Evolutionary conservation across 2,113 vertebrate species (phyloP).

Genomic region (Eudorcas thomsonii): DNA sequence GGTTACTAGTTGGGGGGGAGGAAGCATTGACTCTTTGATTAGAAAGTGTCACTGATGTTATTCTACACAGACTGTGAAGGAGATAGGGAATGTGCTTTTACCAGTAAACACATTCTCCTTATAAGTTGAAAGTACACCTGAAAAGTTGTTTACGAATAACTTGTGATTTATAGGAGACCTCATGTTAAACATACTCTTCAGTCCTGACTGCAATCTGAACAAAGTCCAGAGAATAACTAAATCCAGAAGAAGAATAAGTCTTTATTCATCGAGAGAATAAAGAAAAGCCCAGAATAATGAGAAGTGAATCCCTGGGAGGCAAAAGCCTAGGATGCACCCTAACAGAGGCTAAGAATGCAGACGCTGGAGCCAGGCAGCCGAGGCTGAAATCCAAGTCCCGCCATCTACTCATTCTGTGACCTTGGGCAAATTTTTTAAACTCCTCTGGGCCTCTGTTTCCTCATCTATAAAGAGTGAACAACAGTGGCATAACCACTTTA

Average conservation of each 20-base stretch:
- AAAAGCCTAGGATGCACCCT: background rate
- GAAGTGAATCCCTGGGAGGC: background rate
- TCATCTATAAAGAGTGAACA: background rate
- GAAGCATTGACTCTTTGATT: background rate
- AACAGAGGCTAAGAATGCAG: background rate
- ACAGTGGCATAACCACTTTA: background rate
- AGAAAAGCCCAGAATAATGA: constrained; percentile 1
- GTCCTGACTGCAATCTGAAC: background rate
- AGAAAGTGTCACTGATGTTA: background rate
- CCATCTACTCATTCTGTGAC: background rate
- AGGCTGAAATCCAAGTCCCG: background rate
- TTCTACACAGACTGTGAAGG: background rate
- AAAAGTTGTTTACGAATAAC: background rate
- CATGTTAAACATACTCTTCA: background rate
- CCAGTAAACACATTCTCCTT: background rate
- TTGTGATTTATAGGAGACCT: background rate
- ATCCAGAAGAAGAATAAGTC: background rate
- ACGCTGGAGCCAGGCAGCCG: background rate
- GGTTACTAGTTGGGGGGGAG: background rate
- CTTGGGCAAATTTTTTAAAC: background rate
- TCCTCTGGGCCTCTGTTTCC: background rate
- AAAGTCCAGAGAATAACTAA: background rate
- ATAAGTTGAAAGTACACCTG: background rate
- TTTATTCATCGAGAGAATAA: constrained; percentile 6
- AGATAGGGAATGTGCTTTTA: background rate